Evolutionary conservation across 2,888 invertebrate species (phyloP), one percentile per base, ranked within the genome.

Genomic region (Altica lythri): DNA sequence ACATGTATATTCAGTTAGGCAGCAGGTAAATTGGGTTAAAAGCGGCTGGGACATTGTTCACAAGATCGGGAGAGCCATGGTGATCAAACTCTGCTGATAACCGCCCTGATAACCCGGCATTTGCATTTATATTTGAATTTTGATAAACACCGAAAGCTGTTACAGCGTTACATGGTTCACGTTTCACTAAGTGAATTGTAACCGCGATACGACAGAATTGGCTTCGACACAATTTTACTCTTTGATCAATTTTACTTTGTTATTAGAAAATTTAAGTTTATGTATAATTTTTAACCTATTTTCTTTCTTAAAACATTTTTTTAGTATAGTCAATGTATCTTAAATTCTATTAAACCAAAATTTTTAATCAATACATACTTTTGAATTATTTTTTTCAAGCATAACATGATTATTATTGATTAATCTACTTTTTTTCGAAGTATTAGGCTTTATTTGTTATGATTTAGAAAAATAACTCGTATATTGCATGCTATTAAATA

Each of bases 101-200:
- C 70, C 64, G 59, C 66, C 60, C 65, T 64, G 68, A 71, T 71
- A 71, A 71, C 67, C 67, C 65, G 48, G 55, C 62, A 72, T 72
- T 72, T 71, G 72, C 72, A 72, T 72, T 72, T 71, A 72, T 71
- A 72, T 72, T 72, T 68, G 72, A 71, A 72, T 68, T 72, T 71
- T 71, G 70, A 70, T 71, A 69, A 69, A 69, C 69, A 65, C 55
- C 67, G 65, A 67, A 71, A 68, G 68, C 67, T 67, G 71, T 63
- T 69, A 68, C 69, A 57, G n/a, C 53, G 55, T 57, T 55, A 48
- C 49, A 46, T 53, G 58, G 60, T 55, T 57, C 37, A 30, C 35
- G 43, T 40, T 51, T 47, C 32, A 52, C 32, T 55, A 35, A 57
- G 52, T 57, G 58, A 59, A 57, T 42, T 37, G 52, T 47, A 16